Base-by-base conservation (phyloP, 2,113 vertebrate genomes). In the Datnioides undecimradiatus region DNA sequence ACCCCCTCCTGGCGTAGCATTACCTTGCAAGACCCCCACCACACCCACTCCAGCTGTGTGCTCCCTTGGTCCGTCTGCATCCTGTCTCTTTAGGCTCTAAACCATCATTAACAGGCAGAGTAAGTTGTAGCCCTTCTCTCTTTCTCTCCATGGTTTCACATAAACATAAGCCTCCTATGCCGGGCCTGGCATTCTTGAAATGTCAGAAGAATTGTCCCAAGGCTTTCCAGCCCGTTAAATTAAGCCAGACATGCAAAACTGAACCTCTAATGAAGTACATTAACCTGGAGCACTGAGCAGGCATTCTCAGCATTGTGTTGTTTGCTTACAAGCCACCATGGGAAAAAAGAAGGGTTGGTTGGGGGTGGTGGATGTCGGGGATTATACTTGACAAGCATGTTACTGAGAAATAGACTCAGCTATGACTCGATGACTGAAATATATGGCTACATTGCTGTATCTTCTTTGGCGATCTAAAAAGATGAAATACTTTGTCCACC, bases 131-230 rank as follows among this genome's bases (percentile, higher is more conserved):
- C 80, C 69, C 33, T 40, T 33, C 48, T 36, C 72, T 79, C 74
- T 29, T 48, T 73, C 69, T 82, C 45, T 79, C 78, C 19, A 38
- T 67, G 48, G 34, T 67, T 73, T 76, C 84, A 74, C 43, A 81
- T 73, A 88, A 88, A 82, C 54, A 80, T 19, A 66, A 71, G 79
- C 63, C 76, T 87, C 78, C 79, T 80, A 43, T 77, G 74, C 77
- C 46, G 62, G 48, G 40, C 49, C 72, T 86, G 85, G 81, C 85
- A 86, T 88, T 92, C 85, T 88, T 68, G 17, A 93, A 92, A 93
- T 89, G 87, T 92, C 92, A 92, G 71, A 82, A 45, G 76, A 91
- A 89, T 91, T 84, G 87, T 92, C 91, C 85, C 80, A 80, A 87
- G 86, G 91, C 87, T 80, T 79, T 75, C 63, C 14, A 17, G 83